Conservation (phyloP, 2,113 vertebrate species). For the Ictidomys tridecemlineatus region DNA sequence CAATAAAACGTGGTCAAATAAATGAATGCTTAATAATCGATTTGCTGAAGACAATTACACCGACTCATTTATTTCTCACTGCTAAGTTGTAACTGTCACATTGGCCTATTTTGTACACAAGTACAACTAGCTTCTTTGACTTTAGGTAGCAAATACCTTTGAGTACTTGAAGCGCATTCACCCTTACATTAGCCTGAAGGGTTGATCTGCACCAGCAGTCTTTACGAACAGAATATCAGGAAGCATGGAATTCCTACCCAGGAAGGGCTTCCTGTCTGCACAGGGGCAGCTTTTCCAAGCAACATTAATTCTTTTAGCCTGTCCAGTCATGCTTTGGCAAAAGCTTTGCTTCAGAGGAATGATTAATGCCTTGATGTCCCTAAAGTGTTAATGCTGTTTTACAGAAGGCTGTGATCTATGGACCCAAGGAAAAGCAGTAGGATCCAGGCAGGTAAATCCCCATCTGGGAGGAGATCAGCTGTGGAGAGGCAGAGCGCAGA, state of each 20-base stretch:
- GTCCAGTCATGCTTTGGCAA: background rate
- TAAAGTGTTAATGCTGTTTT: background rate
- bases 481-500: too few species aligned
- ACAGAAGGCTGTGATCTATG: background rate
- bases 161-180: background rate
- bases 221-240: background rate
- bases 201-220: background rate
- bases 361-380: background rate
- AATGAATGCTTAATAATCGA: background rate
- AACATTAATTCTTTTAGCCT: background rate
- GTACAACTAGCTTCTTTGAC: background rate
- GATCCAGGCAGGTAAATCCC: background rate
- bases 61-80: background rate
- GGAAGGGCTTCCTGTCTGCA: background rate
- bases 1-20: background rate
- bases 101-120: background rate
- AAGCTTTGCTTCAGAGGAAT: background rate
- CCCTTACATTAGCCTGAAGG: background rate
- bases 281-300: background rate
- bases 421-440: background rate
- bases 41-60: background rate
- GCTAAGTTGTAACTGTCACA: background rate
- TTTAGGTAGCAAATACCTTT: background rate
- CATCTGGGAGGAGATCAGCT: background rate
- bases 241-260: background rate